Evolutionary conservation across 1,140 invertebrate genomes (phyloP).

Genomic region (Ooceraea biroi): DNA sequence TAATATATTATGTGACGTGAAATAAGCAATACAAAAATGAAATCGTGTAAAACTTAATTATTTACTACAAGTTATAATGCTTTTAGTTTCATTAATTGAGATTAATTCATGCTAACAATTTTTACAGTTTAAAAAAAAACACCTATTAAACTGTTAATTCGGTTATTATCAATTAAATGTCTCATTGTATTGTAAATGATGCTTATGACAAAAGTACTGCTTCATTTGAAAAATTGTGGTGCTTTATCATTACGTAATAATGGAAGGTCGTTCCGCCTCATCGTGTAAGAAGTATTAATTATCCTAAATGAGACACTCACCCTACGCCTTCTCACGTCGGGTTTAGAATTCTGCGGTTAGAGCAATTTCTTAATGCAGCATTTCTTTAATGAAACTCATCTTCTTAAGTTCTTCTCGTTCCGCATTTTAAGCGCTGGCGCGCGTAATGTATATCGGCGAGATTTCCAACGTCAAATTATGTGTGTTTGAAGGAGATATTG

Average conservation of each 20-base stretch:
- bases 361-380: slow-evolving; percentile 59
- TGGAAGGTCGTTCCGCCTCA: slow-evolving; percentile 39
- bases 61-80: too few species aligned
- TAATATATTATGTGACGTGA: slow-evolving; percentile 11
- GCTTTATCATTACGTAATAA: slow-evolving; percentile 49
- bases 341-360: slow-evolving; percentile 47
- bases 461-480: slow-evolving; percentile 15
- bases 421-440: slow-evolving; percentile 2
- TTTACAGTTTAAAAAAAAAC: slow-evolving; percentile 45
- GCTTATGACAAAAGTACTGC: slow-evolving; percentile 13
- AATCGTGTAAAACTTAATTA: too few species aligned
- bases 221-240: slow-evolving; percentile 25
- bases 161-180: slow-evolving; percentile 1
- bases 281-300: slow-evolving; percentile 57
- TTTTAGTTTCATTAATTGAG: slow-evolving; percentile 32
- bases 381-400: slow-evolving; percentile 60
- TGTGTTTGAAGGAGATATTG: background rate
- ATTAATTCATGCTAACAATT: slow-evolving; percentile 48
- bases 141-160: background rate
- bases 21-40: too few species aligned
- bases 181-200: background rate
- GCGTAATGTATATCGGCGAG: background rate
- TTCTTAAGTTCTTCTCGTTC: slow-evolving; percentile 27
- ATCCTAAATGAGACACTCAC: slow-evolving; percentile 58
- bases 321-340: background rate